A percentile compares a stretch with the other conserved stretches of the same genome.
phyloP scores from a whole-genome alignment of 2,888 invertebrate species.

The Hololepta plana region DNA sequence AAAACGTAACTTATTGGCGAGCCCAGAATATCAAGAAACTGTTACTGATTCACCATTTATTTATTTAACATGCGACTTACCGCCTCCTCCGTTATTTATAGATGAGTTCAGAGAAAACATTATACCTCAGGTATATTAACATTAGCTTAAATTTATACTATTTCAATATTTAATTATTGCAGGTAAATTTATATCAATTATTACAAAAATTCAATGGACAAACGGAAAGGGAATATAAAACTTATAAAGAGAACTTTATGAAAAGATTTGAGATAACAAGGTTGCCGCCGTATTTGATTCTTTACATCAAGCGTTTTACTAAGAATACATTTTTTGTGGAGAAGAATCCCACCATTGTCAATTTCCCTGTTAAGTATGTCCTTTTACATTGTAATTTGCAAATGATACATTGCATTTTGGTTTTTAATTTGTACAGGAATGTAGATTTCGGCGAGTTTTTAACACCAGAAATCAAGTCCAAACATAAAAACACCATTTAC shows the following conservation, averaged over 20 bases:
- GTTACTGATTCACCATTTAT: constrained; percentile 85
- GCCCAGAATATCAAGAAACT: constrained; percentile 75
- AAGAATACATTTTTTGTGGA: constrained; percentile 98
- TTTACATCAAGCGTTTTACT: constrained; percentile 94
- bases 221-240: constrained; percentile 95
- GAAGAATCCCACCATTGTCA: constrained; percentile 99
- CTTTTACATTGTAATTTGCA: constrained; percentile 1
- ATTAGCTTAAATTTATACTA: too few relatives aligned
- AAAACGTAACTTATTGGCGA: constrained; percentile 55
- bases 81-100: constrained; percentile 91
- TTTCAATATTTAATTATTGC: constrained; percentile 15
- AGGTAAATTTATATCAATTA: constrained; percentile 86
- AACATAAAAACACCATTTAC: constrained; percentile 72
- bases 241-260: constrained; percentile 95
- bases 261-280: constrained; percentile 91
- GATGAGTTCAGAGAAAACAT: constrained; percentile 98
- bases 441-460: constrained; percentile 94
- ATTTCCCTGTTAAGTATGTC: constrained; percentile 95
- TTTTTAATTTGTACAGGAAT: constrained; percentile 42
- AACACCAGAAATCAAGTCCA: constrained; percentile 62
- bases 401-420: constrained; percentile 4
- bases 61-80: constrained; percentile 93
- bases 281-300: constrained; percentile 84
- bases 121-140: constrained; percentile 79
- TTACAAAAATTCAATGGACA: constrained; percentile 93